Percentiles rank a stretch among this genome's conserved stretches.
Conservation (phyloP, 2,113 vertebrate genomes). For the Rousettus leschenaultii region DNA sequence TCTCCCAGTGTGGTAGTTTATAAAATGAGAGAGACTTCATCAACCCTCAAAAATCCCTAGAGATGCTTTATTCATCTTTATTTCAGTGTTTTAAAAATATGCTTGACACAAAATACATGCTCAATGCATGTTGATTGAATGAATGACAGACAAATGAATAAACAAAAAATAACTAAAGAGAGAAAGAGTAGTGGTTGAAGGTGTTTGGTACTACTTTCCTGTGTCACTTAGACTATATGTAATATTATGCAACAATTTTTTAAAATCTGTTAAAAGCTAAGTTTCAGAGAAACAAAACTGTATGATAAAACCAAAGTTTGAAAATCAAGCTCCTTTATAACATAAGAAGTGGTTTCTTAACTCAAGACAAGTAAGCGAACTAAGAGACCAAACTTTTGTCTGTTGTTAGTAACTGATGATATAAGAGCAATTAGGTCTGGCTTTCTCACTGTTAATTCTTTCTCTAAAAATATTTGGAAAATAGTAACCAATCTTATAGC, state of each 20-base stretch:
- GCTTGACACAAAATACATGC: neutral
- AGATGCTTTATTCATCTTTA: neutral
- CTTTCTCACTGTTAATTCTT: slow-evolving; percentile 31
- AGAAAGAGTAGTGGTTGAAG: neutral
- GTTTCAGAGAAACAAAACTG: slow-evolving; percentile 9
- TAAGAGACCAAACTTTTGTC: neutral
- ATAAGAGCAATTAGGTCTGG: slow-evolving; percentile 20
- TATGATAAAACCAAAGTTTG: neutral
- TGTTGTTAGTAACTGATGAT: slow-evolving; percentile 6
- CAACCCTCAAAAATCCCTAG: neutral
- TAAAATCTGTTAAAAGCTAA: neutral
- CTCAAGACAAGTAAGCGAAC: neutral
- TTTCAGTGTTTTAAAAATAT: neutral
- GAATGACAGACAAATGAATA: neutral
- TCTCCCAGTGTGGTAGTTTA: neutral
- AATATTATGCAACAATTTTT: neutral
- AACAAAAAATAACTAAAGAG: neutral
- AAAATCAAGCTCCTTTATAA: slow-evolving; percentile 1
- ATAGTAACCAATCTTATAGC: slow-evolving; percentile 32
- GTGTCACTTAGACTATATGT: neutral
- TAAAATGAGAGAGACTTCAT: neutral
- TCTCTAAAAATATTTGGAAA: slow-evolving; percentile 46
- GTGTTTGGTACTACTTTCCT: neutral
- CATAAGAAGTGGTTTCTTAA: slow-evolving; percentile 20
- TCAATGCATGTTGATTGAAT: neutral